Evolutionary conservation across 2,797 vertebrate species (phyloP).

Genomic region (Arrhamphus sclerolepis): DNA sequence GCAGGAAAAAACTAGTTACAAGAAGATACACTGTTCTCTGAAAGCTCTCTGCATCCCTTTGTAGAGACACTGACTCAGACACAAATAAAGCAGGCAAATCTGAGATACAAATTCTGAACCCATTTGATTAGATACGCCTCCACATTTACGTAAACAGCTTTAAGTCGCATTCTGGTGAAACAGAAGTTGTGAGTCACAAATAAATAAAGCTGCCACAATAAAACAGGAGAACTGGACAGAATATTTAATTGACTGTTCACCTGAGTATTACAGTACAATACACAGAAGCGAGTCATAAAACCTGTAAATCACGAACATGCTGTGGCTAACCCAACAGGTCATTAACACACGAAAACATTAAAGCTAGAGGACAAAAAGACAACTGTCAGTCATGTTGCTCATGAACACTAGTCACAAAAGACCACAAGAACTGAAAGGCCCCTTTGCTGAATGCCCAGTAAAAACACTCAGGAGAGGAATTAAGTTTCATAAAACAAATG

Average conservation of each 20-base stretch:
- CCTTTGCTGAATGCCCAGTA: neutral
- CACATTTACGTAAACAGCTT: conserved; percentile 50
- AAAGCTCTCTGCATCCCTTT: conserved; percentile 25
- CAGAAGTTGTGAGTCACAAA: conserved; percentile 52
- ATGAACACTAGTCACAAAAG: neutral
- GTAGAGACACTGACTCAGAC: conserved; percentile 25
- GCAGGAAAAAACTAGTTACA: conserved; percentile 23
- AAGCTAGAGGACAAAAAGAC: conserved; percentile 1
- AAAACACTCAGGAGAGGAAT: too few species aligned
- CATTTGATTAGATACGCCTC: conserved; percentile 54
- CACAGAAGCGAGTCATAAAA: conserved; percentile 20
- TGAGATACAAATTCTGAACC: conserved; percentile 45
- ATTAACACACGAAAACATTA: conserved; percentile 11
- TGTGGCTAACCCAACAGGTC: conserved; percentile 8
- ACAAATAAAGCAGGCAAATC: conserved; percentile 28
- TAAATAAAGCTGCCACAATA: conserved; percentile 30
- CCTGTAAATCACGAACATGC: neutral
- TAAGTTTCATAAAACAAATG: too few species aligned
- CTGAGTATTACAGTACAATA: conserved; percentile 10
- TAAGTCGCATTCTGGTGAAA: conserved; percentile 42
- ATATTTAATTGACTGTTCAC: conserved; percentile 24
- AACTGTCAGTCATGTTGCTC: neutral
- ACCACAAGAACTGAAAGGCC: neutral
- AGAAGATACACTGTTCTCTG: conserved; percentile 18
- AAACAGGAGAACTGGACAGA: conserved; percentile 16